Conservation (phyloP, 2,113 vertebrate species). For the Mixornis gularis region DNA sequence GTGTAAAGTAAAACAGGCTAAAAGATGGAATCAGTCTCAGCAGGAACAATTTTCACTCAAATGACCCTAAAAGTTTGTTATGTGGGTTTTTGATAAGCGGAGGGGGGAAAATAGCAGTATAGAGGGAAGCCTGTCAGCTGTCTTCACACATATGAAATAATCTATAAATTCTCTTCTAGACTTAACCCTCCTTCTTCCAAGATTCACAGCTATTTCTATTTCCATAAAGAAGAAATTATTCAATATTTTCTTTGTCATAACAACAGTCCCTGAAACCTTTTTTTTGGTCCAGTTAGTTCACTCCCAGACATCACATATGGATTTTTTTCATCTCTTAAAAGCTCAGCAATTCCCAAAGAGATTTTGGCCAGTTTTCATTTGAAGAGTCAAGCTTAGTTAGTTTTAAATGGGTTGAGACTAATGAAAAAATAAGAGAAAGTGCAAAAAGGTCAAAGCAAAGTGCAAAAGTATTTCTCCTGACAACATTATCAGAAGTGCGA, state of each 20-base stretch:
- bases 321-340: neutral
- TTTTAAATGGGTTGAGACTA: constrained; percentile 34
- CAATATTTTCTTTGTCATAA: neutral
- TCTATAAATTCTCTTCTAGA: neutral
- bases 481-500: neutral
- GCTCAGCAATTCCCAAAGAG: neutral
- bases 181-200: neutral
- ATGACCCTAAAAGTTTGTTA: neutral
- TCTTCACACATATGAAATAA: neutral
- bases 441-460: constrained; percentile 22
- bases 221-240: neutral
- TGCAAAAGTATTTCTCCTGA: neutral
- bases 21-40: neutral
- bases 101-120: rapidly evolving
- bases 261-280: neutral
- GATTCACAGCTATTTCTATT: neutral
- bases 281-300: neutral
- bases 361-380: constrained; percentile 1
- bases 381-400: constrained; percentile 42
- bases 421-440: constrained; percentile 32
- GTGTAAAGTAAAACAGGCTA: neutral
- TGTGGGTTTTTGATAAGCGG: neutral
- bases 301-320: neutral
- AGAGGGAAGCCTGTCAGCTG: neutral
- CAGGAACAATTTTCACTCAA: neutral